Base-by-base conservation (phyloP, 2,888 invertebrate species). In the Melinaea marsaeus region DNA sequence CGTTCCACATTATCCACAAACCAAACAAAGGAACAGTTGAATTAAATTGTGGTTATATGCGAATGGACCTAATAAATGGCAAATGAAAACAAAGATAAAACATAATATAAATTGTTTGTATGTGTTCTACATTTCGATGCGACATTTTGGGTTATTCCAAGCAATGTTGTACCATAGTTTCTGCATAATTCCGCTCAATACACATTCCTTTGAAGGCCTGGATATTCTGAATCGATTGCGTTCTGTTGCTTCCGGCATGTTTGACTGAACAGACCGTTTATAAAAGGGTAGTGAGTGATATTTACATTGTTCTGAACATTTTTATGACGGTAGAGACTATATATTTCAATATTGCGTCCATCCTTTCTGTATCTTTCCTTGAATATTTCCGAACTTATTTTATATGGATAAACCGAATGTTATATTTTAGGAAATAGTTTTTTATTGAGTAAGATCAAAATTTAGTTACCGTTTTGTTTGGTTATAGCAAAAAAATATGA, bases 171-270 rank as follows among this genome's bases (percentile, higher is more conserved):
- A 37, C 48, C 51, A 48, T 54, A 46, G 60, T 33, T 61, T 55
- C 59, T 60, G 57, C 47, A 62, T 66, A 64, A 66, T 66, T 64
- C 54, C 55, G 46, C 60, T 64, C 48, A 55, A 61, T 66, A 55
- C 60, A 63, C 57, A 66, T 66, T 66, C 66, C 64, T 35, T 58
- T 60, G 59, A 64, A 64, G 57, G 34, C 48, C 55, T 59, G 61
- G 57, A 64, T 66, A 66, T 59, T 66, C 59, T 33, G 48, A 64
- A 62, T 66, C 55, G 57, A 60, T 60, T 61, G 59, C 34, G 51
- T 22, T 54, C 35, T 22, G 13, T 57, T 46, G 61, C 58, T 56
- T 48, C 61, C 37, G 61, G 59, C 54, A 59, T 63, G 42, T 59
- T 66, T 7, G 22, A 51, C 32, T 51, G 32, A 51, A 51, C 51